A percentile compares a stretch with the other conserved stretches of the same genome.
phyloP scores from a whole-genome alignment of 2,797 vertebrate species.

The Mormyrus proboscirostris region DNA sequence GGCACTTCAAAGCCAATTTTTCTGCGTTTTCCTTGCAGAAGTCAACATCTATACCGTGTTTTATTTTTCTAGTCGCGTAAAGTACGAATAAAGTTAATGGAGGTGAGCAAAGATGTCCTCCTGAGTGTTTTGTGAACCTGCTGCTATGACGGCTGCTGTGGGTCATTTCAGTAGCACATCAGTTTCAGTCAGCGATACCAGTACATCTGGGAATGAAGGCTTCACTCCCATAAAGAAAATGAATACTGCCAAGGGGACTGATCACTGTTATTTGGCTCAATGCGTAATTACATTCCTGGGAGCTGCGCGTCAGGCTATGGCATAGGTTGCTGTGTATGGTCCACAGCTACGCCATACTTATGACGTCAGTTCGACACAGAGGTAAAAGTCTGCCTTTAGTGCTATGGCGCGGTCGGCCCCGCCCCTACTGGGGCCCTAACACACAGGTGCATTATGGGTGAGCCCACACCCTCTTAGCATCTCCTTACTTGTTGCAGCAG shows the following conservation, averaged over 20 bases:
- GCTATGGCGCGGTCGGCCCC: background rate
- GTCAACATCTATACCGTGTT: background rate
- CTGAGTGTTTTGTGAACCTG: background rate
- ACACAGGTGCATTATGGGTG: background rate
- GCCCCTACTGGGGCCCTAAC: background rate
- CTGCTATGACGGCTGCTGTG: background rate
- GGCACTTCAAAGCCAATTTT: background rate
- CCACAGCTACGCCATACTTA: background rate
- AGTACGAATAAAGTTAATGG: background rate
- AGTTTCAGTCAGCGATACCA: background rate
- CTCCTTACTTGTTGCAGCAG: conserved; percentile 80
- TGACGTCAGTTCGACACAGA: background rate
- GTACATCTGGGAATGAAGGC: background rate
- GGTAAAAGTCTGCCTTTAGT: background rate
- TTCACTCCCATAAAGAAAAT: background rate
- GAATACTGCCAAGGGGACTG: background rate
- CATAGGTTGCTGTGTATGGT: background rate
- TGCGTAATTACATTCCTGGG: background rate
- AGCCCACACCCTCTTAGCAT: too few species aligned
- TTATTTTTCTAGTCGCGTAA: background rate
- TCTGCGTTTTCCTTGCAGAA: background rate
- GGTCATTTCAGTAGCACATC: background rate
- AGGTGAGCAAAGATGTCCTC: background rate
- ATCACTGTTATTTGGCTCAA: background rate
- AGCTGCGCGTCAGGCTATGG: background rate